Base-by-base conservation (phyloP, 2,797 vertebrate species). In the Acropternis orthonyx region DNA sequence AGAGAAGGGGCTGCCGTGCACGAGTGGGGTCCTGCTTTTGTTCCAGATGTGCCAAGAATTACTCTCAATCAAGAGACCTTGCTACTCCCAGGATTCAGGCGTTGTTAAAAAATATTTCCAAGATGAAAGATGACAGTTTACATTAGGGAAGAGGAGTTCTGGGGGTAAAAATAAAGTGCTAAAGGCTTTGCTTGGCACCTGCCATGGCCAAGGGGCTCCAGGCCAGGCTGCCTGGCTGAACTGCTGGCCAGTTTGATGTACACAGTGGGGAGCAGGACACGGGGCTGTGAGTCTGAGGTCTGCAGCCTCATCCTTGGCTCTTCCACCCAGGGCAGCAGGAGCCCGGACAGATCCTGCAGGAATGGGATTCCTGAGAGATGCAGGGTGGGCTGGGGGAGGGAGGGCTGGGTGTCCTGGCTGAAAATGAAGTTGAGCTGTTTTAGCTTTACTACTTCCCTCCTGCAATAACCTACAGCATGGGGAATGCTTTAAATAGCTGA, bases 221-320 rank as follows among this genome's bases (percentile, higher is more conserved):
- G 43, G 46, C 56, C 75, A 48, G 14, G 55, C 37, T 51, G 72
- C 5, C 5, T 36, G 32, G 51, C 69, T 3, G 6, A 56, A 32
- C 54, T 52, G 61, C 61, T 9, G 52, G 20, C 21, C 2, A 12
- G 13, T 26, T 17, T 4, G 82, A 21, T 20, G 52, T 27, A n/a
- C 61, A 12, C 12, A 2, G 48, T 12, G 32, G 23, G 20, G n/a
- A 39, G n/a, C 44, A 22, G 17, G 13, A 7, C 41, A 13, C 0
- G 0, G 51, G 32, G 56, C 30, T 0, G 4, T 4, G 52, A 32
- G 15, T 9, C 10, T 36, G 51, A n/a, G 58, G 13, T n/a, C 43
- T 69, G 52, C n/a, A 76, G 20, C 30, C 41, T 43, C 30, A 23
- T 22, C 39, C 61, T 30, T 63, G 61, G 28, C 28, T 43, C 48